A percentile compares a stretch with the other conserved stretches of the same genome.
phyloP scores from a whole-genome alignment of 2,797 vertebrate genomes.

The Acropternis orthonyx region DNA sequence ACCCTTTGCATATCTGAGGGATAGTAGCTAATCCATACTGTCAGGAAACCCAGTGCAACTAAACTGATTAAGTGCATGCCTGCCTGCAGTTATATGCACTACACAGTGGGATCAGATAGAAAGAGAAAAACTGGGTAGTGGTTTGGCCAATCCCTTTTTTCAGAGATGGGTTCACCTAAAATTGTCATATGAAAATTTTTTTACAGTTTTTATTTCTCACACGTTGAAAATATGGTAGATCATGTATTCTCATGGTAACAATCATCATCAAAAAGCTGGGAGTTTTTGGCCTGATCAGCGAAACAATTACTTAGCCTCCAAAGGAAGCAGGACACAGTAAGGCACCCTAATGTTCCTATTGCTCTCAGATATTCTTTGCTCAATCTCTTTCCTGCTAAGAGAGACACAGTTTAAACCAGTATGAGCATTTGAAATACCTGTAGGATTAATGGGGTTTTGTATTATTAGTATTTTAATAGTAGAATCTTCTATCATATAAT shows the following conservation, averaged over 20 bases:
- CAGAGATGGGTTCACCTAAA: neutral
- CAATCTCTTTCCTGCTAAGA: neutral
- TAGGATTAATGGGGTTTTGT: neutral
- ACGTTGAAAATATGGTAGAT: neutral
- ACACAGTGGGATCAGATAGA: neutral
- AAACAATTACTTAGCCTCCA: neutral
- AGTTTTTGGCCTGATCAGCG: neutral
- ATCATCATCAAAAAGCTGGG: neutral
- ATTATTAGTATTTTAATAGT: neutral
- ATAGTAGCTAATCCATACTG: neutral
- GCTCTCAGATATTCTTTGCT: neutral
- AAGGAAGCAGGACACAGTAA: neutral
- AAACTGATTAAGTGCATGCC: neutral
- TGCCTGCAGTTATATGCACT: neutral
- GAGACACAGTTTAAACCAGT: neutral
- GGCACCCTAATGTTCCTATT: neutral
- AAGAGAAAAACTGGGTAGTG: neutral
- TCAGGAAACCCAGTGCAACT: neutral
- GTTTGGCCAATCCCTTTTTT: neutral
- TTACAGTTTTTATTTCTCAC: neutral
- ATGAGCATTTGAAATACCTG: neutral
- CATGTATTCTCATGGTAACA: neutral
- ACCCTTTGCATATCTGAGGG: neutral
- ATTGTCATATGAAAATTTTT: neutral
- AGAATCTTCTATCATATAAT: neutral